Percentiles rank a stretch among this genome's conserved stretches.
These are phyloP conservation scores for Phacellophora camtschatica DNA, from an alignment of 30 jellyfish, hydroid and myxozoan genomes.

Conservation along the genomic window DNA sequence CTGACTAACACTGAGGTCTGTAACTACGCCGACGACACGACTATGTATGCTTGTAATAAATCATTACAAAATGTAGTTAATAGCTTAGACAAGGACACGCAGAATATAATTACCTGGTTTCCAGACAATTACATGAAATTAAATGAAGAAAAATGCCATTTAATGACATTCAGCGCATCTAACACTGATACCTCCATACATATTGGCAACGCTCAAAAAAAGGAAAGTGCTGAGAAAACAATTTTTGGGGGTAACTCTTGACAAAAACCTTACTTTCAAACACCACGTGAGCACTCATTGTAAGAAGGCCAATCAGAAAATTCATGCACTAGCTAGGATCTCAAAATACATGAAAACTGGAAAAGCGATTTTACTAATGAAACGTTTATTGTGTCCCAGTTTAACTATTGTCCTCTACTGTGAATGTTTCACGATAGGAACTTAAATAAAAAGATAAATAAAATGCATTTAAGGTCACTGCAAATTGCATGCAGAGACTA, in stretches of 20 bases:
- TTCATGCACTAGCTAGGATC: conserved; percentile 57
- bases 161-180: background rate
- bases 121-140: background rate
- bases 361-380: conserved; percentile 6
- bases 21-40: too few relatives aligned
- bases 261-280: conserved; percentile 5
- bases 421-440: conserved; percentile 12
- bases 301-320: conserved; percentile 58
- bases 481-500: background rate
- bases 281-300: conserved; percentile 31
- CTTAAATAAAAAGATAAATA: background rate
- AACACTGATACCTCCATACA: background rate
- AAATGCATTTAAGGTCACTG: background rate
- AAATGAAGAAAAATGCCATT: conserved; percentile 36
- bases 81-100: too few relatives aligned
- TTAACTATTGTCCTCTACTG: background rate
- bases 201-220: background rate
- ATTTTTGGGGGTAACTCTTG: conserved; percentile 20
- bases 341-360: conserved; percentile 11
- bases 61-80: too few relatives aligned
- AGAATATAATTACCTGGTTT: too few relatives aligned
- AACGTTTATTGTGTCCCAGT: background rate
- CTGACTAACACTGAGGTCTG: too few relatives aligned
- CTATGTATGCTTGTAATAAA: too few relatives aligned
- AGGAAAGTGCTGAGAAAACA: background rate